Conservation (phyloP, 2,797 vertebrate species). For the Discoglossus pictus region DNA sequence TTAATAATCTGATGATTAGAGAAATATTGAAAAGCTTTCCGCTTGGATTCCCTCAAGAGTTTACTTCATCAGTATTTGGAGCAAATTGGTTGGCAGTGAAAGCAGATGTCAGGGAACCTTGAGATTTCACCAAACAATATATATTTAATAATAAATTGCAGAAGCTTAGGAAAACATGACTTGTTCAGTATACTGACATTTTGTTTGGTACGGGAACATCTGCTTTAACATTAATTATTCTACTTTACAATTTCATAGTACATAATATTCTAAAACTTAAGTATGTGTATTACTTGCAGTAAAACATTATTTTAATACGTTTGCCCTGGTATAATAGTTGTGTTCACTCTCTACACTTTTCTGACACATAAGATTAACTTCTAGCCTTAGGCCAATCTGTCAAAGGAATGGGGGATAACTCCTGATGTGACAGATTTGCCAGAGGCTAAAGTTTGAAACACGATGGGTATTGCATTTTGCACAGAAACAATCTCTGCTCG, state of each 20-base stretch:
- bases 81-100: no score
- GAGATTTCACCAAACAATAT: no score
- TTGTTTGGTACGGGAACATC: no score
- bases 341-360: slow-evolving; percentile 53
- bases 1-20: no score
- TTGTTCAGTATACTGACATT: no score
- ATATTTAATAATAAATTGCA: no score
- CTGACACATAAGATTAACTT: slow-evolving; percentile 77
- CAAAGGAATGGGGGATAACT: slow-evolving; percentile 75
- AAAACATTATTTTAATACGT: slow-evolving; percentile 44
- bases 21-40: no score
- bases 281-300: slow-evolving; percentile 41
- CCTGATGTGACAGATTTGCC: slow-evolving; percentile 73
- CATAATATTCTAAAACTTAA: slow-evolving; percentile 26
- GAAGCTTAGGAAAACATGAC: no score
- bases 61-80: no score
- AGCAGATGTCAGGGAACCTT: no score
- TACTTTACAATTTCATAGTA: slow-evolving; percentile 13
- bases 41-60: no score
- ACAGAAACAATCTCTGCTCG: slow-evolving; percentile 70
- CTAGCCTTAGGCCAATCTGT: slow-evolving; percentile 71
- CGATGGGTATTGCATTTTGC: slow-evolving; percentile 69
- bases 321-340: slow-evolving; percentile 37
- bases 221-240: slow-evolving; percentile 29
- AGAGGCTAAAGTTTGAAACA: slow-evolving; percentile 70